phyloP scores from a whole-genome alignment of 2,797 vertebrate species.

The Sebastolobus altivelis region DNA sequence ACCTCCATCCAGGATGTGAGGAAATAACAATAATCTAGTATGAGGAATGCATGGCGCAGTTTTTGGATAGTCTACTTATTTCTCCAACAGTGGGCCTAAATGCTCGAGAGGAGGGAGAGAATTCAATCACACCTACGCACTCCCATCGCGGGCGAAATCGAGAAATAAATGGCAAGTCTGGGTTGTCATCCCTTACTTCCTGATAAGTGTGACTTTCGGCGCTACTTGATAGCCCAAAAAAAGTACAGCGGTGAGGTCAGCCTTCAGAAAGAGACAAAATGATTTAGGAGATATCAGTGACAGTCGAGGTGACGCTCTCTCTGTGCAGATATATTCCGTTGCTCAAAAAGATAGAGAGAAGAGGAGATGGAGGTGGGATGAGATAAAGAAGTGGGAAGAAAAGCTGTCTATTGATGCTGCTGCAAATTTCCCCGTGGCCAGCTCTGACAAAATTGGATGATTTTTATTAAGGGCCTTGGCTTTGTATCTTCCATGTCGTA shows the following conservation, averaged over 20 bases:
- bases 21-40: slow-evolving; percentile 72
- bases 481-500: slow-evolving; percentile 80
- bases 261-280: slow-evolving; percentile 71
- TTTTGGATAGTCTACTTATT: slow-evolving; percentile 50
- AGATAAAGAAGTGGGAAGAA: slow-evolving; percentile 48
- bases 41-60: slow-evolving; percentile 41
- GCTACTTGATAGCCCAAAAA: slow-evolving; percentile 71
- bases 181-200: slow-evolving; percentile 73
- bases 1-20: slow-evolving; percentile 55
- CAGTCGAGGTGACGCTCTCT: slow-evolving; percentile 57
- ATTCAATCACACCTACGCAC: slow-evolving; percentile 72
- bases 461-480: slow-evolving; percentile 85
- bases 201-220: slow-evolving; percentile 80
- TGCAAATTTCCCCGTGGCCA: slow-evolving; percentile 77
- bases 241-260: slow-evolving; percentile 68
- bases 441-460: slow-evolving; percentile 85
- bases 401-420: slow-evolving; percentile 73
- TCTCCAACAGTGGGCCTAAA: slow-evolving; percentile 38
- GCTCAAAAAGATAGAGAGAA: slow-evolving; percentile 50
- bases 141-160: slow-evolving; percentile 50
- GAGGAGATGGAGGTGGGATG: slow-evolving; percentile 52
- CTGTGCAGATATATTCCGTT: slow-evolving; percentile 65
- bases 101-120: slow-evolving; percentile 41
- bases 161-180: slow-evolving; percentile 77
- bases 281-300: slow-evolving; percentile 73